Conservation (phyloP, 1,140 invertebrate genomes). For the Drosophila obscura region DNA sequence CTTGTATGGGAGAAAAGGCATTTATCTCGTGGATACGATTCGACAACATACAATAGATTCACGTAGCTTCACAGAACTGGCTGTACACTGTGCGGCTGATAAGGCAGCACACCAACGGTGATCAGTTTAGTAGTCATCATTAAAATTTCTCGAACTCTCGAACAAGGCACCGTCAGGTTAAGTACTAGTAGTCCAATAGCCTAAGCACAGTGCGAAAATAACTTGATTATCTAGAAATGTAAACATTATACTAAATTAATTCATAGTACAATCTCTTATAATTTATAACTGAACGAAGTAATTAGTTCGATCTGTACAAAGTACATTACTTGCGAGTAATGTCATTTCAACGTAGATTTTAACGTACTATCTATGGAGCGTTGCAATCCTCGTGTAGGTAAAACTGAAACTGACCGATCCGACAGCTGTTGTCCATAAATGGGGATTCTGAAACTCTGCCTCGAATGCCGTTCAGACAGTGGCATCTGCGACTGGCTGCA, state of each 20-base stretch:
- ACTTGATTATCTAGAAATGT: too few species aligned
- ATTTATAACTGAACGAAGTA: too few species aligned
- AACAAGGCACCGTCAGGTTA: too few species aligned
- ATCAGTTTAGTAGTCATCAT: neutral
- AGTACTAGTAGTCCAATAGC: too few species aligned
- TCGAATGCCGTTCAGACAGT: conserved; percentile 28
- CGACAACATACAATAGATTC: neutral
- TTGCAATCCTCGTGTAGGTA: conserved; percentile 5
- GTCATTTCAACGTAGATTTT: neutral
- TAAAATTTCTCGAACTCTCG: too few species aligned
- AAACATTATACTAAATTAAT: too few species aligned
- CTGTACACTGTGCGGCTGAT: conserved; percentile 4
- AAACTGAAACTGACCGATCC: conserved; percentile 5
- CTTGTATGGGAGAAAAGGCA: neutral
- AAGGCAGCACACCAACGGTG: conserved; percentile 1
- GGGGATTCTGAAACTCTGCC: conserved; percentile 21
- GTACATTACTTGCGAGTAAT: too few species aligned
- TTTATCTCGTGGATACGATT: conserved; percentile 23
- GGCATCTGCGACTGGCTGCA: neutral
- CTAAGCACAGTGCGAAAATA: too few species aligned
- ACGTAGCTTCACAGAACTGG: conserved; percentile 1
- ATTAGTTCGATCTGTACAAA: too few species aligned
- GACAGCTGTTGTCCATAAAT: conserved; percentile 36
- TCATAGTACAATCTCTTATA: too few species aligned
- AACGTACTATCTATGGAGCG: neutral